These are phyloP conservation scores for Muscicapa striata DNA, from an alignment of 2,797 vertebrate genomes.

Conservation along the genomic window DNA sequence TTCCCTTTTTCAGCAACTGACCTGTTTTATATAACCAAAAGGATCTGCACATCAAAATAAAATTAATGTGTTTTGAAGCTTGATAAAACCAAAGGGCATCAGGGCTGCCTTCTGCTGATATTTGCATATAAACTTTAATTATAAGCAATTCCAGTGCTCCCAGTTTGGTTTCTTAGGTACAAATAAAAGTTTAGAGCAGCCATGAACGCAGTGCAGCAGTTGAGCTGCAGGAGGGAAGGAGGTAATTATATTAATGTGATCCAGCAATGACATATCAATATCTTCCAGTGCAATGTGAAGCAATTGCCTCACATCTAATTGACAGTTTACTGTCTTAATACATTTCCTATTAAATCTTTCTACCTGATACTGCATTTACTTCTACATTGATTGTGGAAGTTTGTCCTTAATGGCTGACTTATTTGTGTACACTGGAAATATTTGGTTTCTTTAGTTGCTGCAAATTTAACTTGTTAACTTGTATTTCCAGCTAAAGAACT, in stretches of 20 bases:
- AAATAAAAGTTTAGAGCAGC: conserved; percentile 33
- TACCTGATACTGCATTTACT: neutral
- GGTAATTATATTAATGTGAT: conserved; percentile 46
- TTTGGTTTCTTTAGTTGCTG: neutral
- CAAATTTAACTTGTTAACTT: conserved; percentile 50
- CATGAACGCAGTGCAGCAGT: neutral
- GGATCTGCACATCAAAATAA: conserved; percentile 18
- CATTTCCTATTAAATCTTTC: conserved; percentile 31
- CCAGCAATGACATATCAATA: conserved; percentile 14
- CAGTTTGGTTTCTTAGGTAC: conserved; percentile 21
- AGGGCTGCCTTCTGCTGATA: neutral
- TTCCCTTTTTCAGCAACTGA: neutral
- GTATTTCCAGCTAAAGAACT: conserved; percentile 87
- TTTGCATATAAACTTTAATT: conserved; percentile 11
- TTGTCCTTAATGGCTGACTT: conserved; percentile 2
- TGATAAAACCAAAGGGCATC: neutral
- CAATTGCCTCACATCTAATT: conserved; percentile 27
- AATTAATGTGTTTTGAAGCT: neutral
- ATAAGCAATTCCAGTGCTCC: conserved; percentile 34
- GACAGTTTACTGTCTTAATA: conserved; percentile 19
- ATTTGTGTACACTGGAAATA: neutral
- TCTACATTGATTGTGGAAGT: neutral
- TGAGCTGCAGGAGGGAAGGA: conserved; percentile 16
- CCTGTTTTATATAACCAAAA: neutral
- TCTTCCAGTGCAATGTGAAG: conserved; percentile 35